Evolutionary conservation across 2,888 invertebrate species (phyloP).

Genomic region (Stomorhina lunata): DNA sequence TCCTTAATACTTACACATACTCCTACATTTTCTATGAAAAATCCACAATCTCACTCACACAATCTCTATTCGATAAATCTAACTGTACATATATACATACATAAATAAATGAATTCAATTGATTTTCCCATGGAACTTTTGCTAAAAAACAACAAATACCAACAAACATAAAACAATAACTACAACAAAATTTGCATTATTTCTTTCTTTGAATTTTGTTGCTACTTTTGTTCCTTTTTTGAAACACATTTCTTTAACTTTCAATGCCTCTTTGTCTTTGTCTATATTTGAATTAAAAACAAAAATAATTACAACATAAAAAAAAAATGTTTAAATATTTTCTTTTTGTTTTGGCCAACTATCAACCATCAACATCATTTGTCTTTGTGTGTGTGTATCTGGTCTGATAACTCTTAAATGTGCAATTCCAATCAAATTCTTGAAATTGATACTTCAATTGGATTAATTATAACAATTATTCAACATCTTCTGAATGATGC

Average conservation of each 20-base stretch:
- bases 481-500: too few species aligned
- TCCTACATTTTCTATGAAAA: neutral
- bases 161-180: too few species aligned
- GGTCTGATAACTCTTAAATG: conserved; percentile 4
- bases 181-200: too few species aligned
- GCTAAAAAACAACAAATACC: neutral
- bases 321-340: too few species aligned
- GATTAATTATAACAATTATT: conserved; percentile 26
- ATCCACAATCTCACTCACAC: neutral
- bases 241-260: too few species aligned
- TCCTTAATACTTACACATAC: neutral
- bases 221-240: neutral
- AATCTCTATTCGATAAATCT: conserved; percentile 2
- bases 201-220: neutral
- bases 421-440: conserved; percentile 21
- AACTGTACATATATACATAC: conserved; percentile 13
- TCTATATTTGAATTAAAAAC: too few species aligned
- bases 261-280: too few species aligned
- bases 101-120: conserved; percentile 44
- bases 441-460: conserved; percentile 44
- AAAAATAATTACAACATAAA: too few species aligned
- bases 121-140: neutral
- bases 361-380: too few species aligned
- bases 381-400: neutral
- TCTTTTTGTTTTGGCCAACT: neutral